Percentiles rank a stretch among this genome's conserved stretches.
These are phyloP conservation scores for Pyrgus malvae DNA, from an alignment of 2,888 invertebrate genomes.

Conservation along the genomic window DNA sequence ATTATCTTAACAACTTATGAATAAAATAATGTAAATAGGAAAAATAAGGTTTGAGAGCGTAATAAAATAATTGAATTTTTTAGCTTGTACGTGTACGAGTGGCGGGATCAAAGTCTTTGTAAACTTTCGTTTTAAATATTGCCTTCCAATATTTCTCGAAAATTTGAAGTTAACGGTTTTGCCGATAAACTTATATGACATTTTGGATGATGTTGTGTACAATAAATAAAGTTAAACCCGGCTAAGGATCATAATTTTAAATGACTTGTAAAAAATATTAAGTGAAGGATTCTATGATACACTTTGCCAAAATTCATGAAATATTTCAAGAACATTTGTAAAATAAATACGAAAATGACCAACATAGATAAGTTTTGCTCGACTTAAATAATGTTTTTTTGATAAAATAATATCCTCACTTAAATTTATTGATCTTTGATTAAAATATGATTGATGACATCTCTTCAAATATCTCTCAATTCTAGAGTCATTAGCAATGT, in stretches of 20 bases:
- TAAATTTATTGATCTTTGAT: neutral
- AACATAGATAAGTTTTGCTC: neutral
- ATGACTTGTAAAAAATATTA: neutral
- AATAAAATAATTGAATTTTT: slow-evolving; percentile 56
- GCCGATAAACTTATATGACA: slow-evolving; percentile 12
- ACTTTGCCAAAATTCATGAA: slow-evolving; percentile 4
- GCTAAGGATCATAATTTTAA: neutral
- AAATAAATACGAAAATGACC: neutral
- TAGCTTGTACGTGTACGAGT: slow-evolving; percentile 61
- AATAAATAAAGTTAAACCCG: slow-evolving; percentile 11
- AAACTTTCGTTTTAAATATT: slow-evolving; percentile 43
- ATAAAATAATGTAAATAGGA: slow-evolving; percentile 59
- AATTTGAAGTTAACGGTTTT: slow-evolving; percentile 4
- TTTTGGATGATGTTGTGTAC: slow-evolving; percentile 16
- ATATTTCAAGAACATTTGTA: neutral
- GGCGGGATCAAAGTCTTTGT: slow-evolving; percentile 75
- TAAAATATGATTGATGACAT: too few species aligned
- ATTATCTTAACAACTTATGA: slow-evolving; percentile 69
- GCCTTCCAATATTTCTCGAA: slow-evolving; percentile 12
- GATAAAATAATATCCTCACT: neutral
- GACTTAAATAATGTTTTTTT: neutral
- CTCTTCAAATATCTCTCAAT: too few species aligned
- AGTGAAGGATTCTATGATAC: neutral
- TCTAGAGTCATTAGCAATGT: too few species aligned
- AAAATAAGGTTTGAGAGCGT: slow-evolving; percentile 57